Conservation (phyloP, 2,797 vertebrate genomes). For the Sternarchorhynchus goeldii region DNA sequence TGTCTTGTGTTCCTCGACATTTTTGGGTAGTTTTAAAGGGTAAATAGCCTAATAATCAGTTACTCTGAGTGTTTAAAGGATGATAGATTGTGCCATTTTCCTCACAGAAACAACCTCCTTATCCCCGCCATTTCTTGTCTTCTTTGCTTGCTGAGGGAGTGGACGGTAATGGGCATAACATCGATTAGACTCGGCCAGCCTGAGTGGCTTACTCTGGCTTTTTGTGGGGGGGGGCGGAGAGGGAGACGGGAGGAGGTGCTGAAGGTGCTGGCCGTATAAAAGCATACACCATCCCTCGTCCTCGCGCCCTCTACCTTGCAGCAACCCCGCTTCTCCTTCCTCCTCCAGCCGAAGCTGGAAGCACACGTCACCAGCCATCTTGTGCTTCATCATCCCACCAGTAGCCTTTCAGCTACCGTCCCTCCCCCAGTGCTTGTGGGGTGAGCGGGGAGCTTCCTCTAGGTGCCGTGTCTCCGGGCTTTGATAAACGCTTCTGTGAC, state of each 20-base stretch:
- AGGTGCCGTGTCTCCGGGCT: constrained; percentile 39
- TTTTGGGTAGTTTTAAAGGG: constrained; percentile 17
- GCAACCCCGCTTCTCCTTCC: no score
- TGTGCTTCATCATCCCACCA: neutral
- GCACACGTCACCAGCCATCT: neutral
- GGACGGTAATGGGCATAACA: constrained; percentile 29
- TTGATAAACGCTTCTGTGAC: constrained; percentile 48
- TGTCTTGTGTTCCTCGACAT: constrained; percentile 42
- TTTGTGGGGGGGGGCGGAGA: neutral
- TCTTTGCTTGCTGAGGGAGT: constrained; percentile 19
- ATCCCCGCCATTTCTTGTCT: constrained; percentile 31
- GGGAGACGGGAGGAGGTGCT: neutral
- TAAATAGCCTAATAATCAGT: constrained; percentile 44
- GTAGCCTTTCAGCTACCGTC: constrained; percentile 12
- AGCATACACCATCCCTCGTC: no score
- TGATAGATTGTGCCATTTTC: constrained; percentile 43
- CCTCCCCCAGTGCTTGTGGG: constrained; percentile 13
- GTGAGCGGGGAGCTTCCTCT: constrained; percentile 30
- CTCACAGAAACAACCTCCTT: constrained; percentile 39
- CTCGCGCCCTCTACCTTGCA: no score
- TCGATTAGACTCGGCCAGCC: constrained; percentile 28
- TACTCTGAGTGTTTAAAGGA: constrained; percentile 27
- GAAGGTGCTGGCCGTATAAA: no score
- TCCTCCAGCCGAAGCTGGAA: neutral
- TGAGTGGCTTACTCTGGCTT: neutral